phyloP scores from a whole-genome alignment of 2,113 vertebrate species.

The Fulmarus glacialis region DNA sequence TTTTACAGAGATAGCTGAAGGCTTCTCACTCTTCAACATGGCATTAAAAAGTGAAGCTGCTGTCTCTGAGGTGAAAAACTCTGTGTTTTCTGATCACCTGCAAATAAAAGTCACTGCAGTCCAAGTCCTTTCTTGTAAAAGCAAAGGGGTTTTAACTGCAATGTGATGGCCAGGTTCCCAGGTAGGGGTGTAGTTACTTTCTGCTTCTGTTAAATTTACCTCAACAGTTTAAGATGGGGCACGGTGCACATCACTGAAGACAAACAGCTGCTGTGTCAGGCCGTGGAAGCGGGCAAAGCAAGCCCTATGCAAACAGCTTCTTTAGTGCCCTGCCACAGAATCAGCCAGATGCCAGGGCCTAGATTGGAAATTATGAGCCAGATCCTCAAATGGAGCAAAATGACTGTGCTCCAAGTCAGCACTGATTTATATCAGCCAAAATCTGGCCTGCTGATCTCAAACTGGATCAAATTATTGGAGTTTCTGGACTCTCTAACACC shows the following conservation, averaged over 20 bases:
- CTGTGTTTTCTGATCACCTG: not conserved
- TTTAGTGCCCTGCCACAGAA: not conserved
- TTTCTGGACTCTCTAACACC: not conserved
- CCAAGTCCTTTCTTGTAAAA: not conserved
- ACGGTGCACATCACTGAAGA: not conserved
- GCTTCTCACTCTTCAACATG: not conserved
- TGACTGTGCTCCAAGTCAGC: slow-evolving; percentile 11
- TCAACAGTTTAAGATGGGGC: not conserved
- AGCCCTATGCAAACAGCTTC: not conserved
- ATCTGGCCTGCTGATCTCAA: slow-evolving; percentile 5
- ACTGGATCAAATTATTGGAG: slow-evolving; percentile 13
- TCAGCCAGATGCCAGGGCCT: slow-evolving; percentile 34
- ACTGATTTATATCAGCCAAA: slow-evolving; percentile 28
- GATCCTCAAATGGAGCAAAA: slow-evolving; percentile 23
- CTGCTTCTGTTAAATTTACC: slow-evolving; percentile 11
- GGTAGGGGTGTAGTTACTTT: slow-evolving; percentile 5
- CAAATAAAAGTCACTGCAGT: not conserved
- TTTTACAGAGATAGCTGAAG: not conserved
- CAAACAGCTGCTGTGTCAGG: not conserved
- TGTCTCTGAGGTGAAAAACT: not conserved
- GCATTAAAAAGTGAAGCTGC: not conserved
- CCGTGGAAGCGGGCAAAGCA: not conserved
- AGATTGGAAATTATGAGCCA: slow-evolving; percentile 23
- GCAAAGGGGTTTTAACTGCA: not conserved
- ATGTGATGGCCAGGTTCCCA: not conserved